Evolutionary conservation across 2,888 invertebrate genomes (phyloP).

Genomic region (Drosophila gaucha): DNA sequence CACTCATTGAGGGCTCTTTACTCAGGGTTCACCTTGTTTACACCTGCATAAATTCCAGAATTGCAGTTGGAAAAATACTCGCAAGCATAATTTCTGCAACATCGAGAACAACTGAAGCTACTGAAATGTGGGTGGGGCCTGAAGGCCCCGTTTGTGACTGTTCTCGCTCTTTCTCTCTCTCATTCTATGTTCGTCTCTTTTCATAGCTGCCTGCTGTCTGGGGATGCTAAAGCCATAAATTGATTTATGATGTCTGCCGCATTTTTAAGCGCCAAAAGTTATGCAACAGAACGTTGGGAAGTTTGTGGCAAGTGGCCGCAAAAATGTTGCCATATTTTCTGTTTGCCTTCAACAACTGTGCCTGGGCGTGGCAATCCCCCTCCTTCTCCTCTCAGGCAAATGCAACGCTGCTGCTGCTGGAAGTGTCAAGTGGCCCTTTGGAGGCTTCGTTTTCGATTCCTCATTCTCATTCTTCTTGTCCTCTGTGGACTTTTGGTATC

Average conservation of each 20-base stretch:
- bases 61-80: slow-evolving; percentile 1
- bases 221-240: slow-evolving; percentile 57
- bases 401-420: slow-evolving; percentile 28
- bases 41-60: slow-evolving; percentile 39
- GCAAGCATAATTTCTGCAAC: slow-evolving; percentile 13
- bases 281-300: slow-evolving; percentile 62
- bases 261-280: slow-evolving; percentile 67
- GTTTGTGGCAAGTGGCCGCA: slow-evolving; percentile 39
- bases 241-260: slow-evolving; percentile 74
- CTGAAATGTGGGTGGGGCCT: slow-evolving; percentile 15
- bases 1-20: not conserved
- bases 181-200: slow-evolving; percentile 2
- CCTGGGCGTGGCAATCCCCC: slow-evolving; percentile 25
- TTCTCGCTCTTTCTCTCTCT: not conserved
- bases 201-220: slow-evolving; percentile 40
- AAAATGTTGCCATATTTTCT: slow-evolving; percentile 38
- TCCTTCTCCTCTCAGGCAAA: slow-evolving; percentile 7
- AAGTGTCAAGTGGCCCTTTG: slow-evolving; percentile 36
- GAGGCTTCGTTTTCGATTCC: slow-evolving; percentile 24
- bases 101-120: slow-evolving; percentile 32
- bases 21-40: slow-evolving; percentile 24
- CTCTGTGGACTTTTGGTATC: slow-evolving; percentile 11
- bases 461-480: not conserved
- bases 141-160: slow-evolving; percentile 18
- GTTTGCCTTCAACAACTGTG: slow-evolving; percentile 11